These are phyloP conservation scores for Benthosema pterotum DNA, from an alignment of 2,797 vertebrate species.

Conservation along the genomic window DNA sequence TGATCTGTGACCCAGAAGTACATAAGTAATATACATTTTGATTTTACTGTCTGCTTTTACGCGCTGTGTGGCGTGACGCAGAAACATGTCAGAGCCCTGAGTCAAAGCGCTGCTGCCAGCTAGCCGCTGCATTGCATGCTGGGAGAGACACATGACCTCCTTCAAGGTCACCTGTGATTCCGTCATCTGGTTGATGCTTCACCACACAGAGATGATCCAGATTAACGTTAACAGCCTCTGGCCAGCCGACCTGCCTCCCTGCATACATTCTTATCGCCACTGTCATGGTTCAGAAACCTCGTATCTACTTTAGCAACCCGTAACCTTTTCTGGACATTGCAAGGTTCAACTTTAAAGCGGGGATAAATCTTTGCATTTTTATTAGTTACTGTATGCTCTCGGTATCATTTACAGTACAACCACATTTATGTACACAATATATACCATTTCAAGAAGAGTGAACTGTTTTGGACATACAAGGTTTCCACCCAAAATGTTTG, in stretches of 20 bases:
- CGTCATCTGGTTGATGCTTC: conserved; percentile 16
- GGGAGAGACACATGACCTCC: conserved; percentile 54
- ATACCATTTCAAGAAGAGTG: too few species aligned
- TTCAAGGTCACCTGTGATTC: conserved; percentile 63
- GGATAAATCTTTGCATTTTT: too few species aligned
- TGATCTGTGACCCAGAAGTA: too few species aligned
- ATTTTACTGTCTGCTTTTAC: too few species aligned
- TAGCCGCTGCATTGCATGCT: conserved; percentile 20
- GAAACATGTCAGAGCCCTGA: neutral
- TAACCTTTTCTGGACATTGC: too few species aligned
- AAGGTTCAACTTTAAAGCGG: too few species aligned
- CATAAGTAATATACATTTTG: too few species aligned
- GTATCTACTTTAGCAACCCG: too few species aligned
- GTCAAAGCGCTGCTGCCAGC: neutral
- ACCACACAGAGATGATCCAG: conserved; percentile 55
- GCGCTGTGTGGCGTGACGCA: neutral
- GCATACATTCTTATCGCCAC: conserved; percentile 43
- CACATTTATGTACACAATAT: too few species aligned
- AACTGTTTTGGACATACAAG: neutral
- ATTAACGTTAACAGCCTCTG: conserved; percentile 53
- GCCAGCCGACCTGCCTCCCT: conserved; percentile 51
- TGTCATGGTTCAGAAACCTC: neutral
- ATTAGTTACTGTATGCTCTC: too few species aligned
- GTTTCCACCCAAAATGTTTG: conserved; percentile 2
- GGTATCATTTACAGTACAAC: too few species aligned